A percentile compares a stretch with the other conserved stretches of the same genome.
phyloP scores from a whole-genome alignment of 2,888 invertebrate genomes.

The Stenodera caucasica region DNA sequence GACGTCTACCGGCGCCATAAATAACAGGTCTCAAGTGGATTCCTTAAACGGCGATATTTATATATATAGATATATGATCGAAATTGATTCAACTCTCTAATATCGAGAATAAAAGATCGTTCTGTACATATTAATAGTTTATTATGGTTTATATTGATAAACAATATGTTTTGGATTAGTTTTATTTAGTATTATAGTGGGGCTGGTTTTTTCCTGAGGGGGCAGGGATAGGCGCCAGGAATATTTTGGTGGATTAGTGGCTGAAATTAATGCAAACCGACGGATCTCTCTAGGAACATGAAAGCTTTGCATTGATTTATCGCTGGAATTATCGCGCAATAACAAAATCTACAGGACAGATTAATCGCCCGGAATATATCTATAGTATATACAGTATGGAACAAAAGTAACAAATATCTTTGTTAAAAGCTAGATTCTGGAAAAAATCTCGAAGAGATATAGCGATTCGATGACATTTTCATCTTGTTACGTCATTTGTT shows the following conservation, averaged over 20 bases:
- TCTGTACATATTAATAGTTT: too few relatives aligned
- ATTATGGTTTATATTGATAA: constrained; percentile 11
- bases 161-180: constrained; percentile 31
- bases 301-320: constrained; percentile 28
- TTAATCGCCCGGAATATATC: constrained; percentile 2
- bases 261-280: constrained; percentile 31
- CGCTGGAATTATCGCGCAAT: constrained; percentile 23
- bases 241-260: constrained; percentile 32
- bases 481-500: too few relatives aligned
- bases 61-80: background rate
- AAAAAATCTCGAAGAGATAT: too few relatives aligned
- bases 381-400: too few relatives aligned
- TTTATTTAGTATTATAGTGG: constrained; percentile 30
- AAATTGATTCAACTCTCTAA: background rate
- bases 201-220: constrained; percentile 25
- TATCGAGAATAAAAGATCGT: too few relatives aligned
- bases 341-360: constrained; percentile 7
- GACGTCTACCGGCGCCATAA: constrained; percentile 22
- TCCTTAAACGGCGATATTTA: constrained; percentile 14
- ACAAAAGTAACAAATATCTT: too few relatives aligned
- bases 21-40: constrained; percentile 26
- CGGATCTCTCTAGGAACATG: constrained; percentile 24
- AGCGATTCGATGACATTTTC: too few relatives aligned
- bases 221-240: constrained; percentile 31
- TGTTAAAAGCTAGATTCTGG: too few relatives aligned